phyloP scores from a whole-genome alignment of 2,888 invertebrate species.

The Epicampocera succincta region DNA sequence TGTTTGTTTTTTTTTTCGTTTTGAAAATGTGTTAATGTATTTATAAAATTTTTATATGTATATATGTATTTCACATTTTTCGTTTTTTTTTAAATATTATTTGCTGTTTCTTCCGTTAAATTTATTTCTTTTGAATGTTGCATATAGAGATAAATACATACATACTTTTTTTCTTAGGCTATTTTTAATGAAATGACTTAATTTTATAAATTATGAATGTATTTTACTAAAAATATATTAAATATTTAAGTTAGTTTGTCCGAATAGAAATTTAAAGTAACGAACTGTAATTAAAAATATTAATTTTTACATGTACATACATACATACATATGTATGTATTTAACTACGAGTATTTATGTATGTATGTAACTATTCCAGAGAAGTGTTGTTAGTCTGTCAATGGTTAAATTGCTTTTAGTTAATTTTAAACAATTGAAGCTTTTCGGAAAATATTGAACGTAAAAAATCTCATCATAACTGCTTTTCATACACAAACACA shows the following conservation, averaged over 20 bases:
- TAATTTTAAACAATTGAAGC: constrained; percentile 60
- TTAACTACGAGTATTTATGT: not conserved
- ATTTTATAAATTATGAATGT: constrained; percentile 41
- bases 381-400: constrained; percentile 42
- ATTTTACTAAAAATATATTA: not conserved
- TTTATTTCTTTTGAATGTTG: constrained; percentile 44
- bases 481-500: constrained; percentile 36
- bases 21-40: constrained; percentile 44
- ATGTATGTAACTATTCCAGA: constrained; percentile 2
- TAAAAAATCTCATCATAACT: constrained; percentile 60
- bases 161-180: constrained; percentile 44
- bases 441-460: constrained; percentile 54
- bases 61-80: constrained; percentile 21
- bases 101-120: constrained; percentile 61
- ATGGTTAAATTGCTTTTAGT: constrained; percentile 61
- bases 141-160: constrained; percentile 9
- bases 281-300: constrained; percentile 13
- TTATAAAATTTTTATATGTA: constrained; percentile 25
- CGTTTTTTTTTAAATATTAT: constrained; percentile 37
- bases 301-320: too few species aligned
- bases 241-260: constrained; percentile 43
- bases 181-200: constrained; percentile 69
- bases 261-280: constrained; percentile 17
- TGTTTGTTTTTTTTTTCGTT: constrained; percentile 25
- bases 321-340: too few species aligned